Evolutionary conservation across 2,113 vertebrate genomes (phyloP), one percentile per base, ranked within the genome.

Genomic region (Varanus salvator): DNA sequence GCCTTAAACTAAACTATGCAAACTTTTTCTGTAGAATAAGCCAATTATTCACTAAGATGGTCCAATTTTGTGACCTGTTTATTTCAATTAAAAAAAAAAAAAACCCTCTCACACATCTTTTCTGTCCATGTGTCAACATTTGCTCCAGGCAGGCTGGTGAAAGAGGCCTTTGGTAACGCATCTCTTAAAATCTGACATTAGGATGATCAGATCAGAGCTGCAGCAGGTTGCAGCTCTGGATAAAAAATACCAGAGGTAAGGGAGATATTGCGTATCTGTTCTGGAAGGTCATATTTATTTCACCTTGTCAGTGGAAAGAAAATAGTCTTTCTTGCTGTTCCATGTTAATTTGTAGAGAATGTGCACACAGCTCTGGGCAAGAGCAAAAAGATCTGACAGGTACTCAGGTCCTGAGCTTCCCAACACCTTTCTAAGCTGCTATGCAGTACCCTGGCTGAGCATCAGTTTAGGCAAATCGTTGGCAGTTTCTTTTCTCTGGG

Each of bases 51-150:
- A 27, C 64, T 38, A 29, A 68, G 57, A 27, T 38, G 8, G 57
- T 48, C 17, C 60, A 25, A 25, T 23, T 68, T 84, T 23, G 68
- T 68, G 81, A 38, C 34, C 38, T 68, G 23, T 48, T 68, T 68
- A 11, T 68, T 23, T 48, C 21, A 92, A 90, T 89, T 93, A 92
- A 71, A 91, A 93, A 44, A 44, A 44, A 44, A 44, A 44, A 92
- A 90, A 52, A 68, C 69, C 92, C 66, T 92, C 84, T n/a, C 76
- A n/a, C 74, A 52, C 86, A 44, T 27, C 1, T 84, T 90, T 48
- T 34, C 74, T 12, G 91, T n/a, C 69, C 86, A 60, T 31, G 44
- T 17, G 52, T 1, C 38, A 0, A 0, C 7, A 0, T 34, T 23
- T 29, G 2, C n/a, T 80, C 75, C 81, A 88, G 76, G 86, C 89